Evolutionary conservation across 2,113 vertebrate genomes (phyloP), one percentile per base, ranked within the genome.

Genomic region (Mastomys natalensis): DNA sequence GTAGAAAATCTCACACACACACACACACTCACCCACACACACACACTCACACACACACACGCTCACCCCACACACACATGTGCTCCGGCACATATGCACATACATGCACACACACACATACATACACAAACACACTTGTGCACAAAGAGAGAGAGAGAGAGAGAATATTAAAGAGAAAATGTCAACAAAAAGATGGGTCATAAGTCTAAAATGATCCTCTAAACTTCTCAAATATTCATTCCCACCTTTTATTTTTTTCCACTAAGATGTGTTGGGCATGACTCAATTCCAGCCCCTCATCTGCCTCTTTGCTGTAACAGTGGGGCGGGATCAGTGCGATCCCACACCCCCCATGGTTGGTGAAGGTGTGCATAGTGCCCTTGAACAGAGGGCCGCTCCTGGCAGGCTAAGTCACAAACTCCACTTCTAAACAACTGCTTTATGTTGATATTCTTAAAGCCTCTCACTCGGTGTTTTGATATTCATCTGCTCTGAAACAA

Each of bases 201-300:
- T 43, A 70, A 81, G 72, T 85, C 43, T 55, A 74, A 80, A 97
- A 95, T 58, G 62, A 51, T 89, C 84, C 68, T 62, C 43, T 78
- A 51, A 91, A 82, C 34, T 53, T 90, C 89, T 84, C 82, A 72
- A 89, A 89, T 51, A 53, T 84, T 86, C 29, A 72, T 80, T 51
- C 43, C 70, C 87, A 94, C 68, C 66, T 62, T 95, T 55, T 90
- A 77, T 73, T 89, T 93, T 89, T 93, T 77, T 88, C 93, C 84
- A 22, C 74, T 40, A 60, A 80, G 77, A 86, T 92, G 85, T 88
- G 81, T 92, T 55, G 90, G 85, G 53, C 76, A 66, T 72, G 87
- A 95, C 93, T 96, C 97, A 29, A 7, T 53, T 81, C 24, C 87
- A 76, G 78, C 31, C 88, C 62, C 51, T 93, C 76, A 7, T 68